Conservation (phyloP, 2,888 invertebrate genomes). For the Drosophila prolongata region DNA sequence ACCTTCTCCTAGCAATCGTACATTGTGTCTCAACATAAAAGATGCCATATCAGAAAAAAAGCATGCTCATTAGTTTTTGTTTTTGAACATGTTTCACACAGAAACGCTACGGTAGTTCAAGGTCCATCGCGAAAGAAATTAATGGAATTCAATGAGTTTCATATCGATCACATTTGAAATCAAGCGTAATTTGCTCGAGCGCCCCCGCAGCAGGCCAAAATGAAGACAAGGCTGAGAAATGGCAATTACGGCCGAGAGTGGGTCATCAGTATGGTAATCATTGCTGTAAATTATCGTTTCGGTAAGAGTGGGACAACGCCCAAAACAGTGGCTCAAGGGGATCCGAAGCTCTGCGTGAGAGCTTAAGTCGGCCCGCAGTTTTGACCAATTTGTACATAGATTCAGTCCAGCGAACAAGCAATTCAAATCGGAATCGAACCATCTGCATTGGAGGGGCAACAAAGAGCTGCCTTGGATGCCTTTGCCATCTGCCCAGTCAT, state of each 20-base stretch:
- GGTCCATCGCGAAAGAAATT: constrained; percentile 42
- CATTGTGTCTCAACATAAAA: constrained; percentile 21
- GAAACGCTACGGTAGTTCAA: constrained; percentile 60
- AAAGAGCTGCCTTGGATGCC: constrained; percentile 36
- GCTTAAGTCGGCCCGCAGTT: constrained; percentile 11
- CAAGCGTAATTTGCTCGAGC: constrained; percentile 54
- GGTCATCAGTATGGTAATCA: constrained; percentile 52
- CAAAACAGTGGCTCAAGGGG: constrained; percentile 65
- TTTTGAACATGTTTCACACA: constrained; percentile 44
- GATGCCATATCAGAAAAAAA: constrained; percentile 46
- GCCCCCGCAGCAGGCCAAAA: constrained; percentile 26
- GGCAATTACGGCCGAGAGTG: constrained; percentile 59
- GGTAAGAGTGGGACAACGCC: constrained; percentile 52
- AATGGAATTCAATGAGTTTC: constrained; percentile 51
- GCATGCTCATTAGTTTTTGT: constrained; percentile 65
- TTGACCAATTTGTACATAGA: constrained; percentile 34
- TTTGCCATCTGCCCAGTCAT: constrained; percentile 69
- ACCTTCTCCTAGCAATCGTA: constrained; percentile 35
- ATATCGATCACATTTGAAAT: constrained; percentile 43
- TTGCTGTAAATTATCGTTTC: constrained; percentile 54
- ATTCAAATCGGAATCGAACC: constrained; percentile 52
- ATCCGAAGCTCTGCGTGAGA: constrained; percentile 37
- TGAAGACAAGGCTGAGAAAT: constrained; percentile 53
- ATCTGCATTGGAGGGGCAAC: constrained; percentile 35
- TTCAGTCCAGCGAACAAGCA: constrained; percentile 24